Conservation (phyloP, 2,888 invertebrate species). For the Meiosimyza platycephala region DNA sequence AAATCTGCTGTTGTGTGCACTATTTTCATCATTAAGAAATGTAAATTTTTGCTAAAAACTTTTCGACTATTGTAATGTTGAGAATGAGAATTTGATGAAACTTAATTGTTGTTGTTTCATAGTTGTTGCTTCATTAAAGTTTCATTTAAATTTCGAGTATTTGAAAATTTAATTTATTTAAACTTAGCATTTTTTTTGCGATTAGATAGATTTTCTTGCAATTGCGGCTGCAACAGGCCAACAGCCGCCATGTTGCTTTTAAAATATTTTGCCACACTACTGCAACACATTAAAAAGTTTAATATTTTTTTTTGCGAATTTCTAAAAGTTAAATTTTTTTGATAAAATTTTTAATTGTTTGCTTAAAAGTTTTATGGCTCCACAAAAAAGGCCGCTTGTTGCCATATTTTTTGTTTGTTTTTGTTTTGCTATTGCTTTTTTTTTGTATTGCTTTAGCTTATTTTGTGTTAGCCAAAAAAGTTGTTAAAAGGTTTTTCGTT, state of each 20-base stretch:
- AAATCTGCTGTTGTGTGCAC: background rate
- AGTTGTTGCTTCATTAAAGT: too few relatives aligned
- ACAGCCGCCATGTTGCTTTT: background rate
- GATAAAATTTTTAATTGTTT: slow-evolving; percentile 4
- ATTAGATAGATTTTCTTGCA: background rate
- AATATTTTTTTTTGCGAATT: background rate
- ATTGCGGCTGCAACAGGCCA: too few relatives aligned
- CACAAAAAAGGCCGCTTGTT: slow-evolving; percentile 15
- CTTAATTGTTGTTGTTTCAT: background rate
- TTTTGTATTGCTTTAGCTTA: too few relatives aligned
- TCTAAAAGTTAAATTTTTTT: background rate
- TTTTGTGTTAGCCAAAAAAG: too few relatives aligned
- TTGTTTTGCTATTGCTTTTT: too few relatives aligned
- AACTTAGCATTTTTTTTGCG: background rate
- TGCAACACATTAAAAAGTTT: background rate
- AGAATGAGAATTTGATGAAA: slow-evolving; percentile 21
- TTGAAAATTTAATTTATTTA: background rate
- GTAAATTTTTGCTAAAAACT: slow-evolving; percentile 25
- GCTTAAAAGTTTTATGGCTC: slow-evolving; percentile 9
- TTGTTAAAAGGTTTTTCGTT: too few relatives aligned
- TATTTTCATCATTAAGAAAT: slow-evolving; percentile 21
- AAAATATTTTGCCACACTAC: background rate
- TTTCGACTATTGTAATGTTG: slow-evolving; percentile 12
- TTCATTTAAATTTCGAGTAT: too few relatives aligned
- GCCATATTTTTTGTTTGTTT: background rate